Percentiles rank a stretch among this genome's conserved stretches.
phyloP scores from a whole-genome alignment of 2,113 vertebrate genomes.

The Coregonus clupeaformis region DNA sequence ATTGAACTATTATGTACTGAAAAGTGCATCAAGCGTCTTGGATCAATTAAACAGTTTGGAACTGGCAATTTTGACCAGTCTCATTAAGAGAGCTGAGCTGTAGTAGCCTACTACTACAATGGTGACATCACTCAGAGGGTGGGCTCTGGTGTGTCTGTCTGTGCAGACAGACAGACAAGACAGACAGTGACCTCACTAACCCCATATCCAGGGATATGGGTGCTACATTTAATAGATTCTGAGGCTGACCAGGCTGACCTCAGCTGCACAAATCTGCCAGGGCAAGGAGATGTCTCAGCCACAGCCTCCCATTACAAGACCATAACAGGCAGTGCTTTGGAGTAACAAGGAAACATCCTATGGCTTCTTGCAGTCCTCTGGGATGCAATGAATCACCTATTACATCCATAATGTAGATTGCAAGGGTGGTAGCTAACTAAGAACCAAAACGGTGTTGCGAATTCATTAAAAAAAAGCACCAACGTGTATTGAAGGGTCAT shows the following conservation, averaged over 20 bases:
- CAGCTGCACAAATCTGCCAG: slow-evolving; percentile 14
- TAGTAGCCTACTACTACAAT: background rate
- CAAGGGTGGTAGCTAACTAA: background rate
- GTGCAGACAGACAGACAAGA: background rate
- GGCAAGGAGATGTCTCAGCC: slow-evolving; percentile 48
- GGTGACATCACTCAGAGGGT: background rate
- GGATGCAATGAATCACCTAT: slow-evolving; percentile 46
- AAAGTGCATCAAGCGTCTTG: background rate
- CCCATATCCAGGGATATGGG: background rate
- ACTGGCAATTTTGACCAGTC: background rate
- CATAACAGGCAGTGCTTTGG: slow-evolving; percentile 50
- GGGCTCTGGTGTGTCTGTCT: no score
- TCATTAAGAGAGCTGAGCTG: no score
- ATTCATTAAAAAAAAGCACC: background rate
- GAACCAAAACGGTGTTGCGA: background rate
- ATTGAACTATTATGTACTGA: background rate
- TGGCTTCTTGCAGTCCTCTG: slow-evolving; percentile 51
- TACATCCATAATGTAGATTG: slow-evolving; percentile 37
- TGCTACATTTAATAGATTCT: slow-evolving; percentile 15
- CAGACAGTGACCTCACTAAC: no score
- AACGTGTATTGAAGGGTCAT: slow-evolving; percentile 2
- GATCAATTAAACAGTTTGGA: background rate
- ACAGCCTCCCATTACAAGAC: slow-evolving; percentile 59
- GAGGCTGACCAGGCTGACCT: background rate
- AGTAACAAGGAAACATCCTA: slow-evolving; percentile 64